Percentiles rank a stretch among this genome's conserved stretches.
Conservation (phyloP, 2,113 vertebrate species). For the Eolophus roseicapilla region DNA sequence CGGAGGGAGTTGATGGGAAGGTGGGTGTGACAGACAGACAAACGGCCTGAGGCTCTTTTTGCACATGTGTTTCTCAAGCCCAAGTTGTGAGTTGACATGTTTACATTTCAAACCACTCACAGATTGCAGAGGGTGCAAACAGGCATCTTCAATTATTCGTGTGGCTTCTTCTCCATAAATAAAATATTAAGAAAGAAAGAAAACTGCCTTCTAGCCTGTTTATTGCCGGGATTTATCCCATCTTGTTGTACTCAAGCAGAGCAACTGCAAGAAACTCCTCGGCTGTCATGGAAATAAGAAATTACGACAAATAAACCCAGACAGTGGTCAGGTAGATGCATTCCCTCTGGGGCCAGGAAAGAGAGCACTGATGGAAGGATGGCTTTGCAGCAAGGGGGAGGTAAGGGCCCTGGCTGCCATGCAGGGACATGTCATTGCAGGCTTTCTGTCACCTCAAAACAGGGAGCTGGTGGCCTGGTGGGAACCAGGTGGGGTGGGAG, state of each 20-base stretch:
- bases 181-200: constrained; percentile 25
- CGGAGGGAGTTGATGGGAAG: neutral
- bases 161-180: constrained; percentile 21
- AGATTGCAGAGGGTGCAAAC: constrained; percentile 36
- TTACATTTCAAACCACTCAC: constrained; percentile 57
- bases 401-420: neutral
- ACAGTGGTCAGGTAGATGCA: constrained; percentile 1
- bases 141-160: constrained; percentile 43
- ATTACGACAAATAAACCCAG: constrained; percentile 23
- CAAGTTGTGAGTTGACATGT: constrained; percentile 4
- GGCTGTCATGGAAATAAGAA: neutral
- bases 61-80: neutral
- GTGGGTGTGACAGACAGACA: constrained; percentile 4
- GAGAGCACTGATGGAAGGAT: neutral
- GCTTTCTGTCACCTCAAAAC: neutral
- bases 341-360: neutral
- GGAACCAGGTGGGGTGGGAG: neutral
- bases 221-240: constrained; percentile 15
- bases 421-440: accelerated
- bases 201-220: neutral
- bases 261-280: neutral
- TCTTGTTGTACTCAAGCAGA: neutral
- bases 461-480: neutral
- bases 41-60: neutral
- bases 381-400: constrained; percentile 7